A percentile compares a stretch with the other conserved stretches of the same genome.
Evolutionary conservation across 2,113 vertebrate genomes (phyloP).

Genomic region (Salvelinus sp.): DNA sequence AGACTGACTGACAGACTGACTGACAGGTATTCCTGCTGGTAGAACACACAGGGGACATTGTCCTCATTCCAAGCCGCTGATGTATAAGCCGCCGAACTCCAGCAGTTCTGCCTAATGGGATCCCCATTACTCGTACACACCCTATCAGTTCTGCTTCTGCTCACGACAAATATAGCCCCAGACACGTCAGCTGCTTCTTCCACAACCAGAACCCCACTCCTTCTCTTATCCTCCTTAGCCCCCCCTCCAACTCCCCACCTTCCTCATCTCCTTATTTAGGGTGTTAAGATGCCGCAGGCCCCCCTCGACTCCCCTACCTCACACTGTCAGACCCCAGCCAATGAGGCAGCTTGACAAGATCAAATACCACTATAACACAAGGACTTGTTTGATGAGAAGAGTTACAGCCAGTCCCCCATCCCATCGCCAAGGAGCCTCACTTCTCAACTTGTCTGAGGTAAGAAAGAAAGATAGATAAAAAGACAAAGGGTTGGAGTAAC

Average conservation of each 20-base stretch:
- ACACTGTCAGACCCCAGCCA: constrained; percentile 67
- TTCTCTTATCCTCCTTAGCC: constrained; percentile 4
- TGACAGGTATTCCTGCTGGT: constrained; percentile 21
- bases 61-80: constrained; percentile 62
- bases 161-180: constrained; percentile 85
- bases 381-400: constrained; percentile 64
- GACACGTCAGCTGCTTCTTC: constrained; percentile 73
- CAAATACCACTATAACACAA: constrained; percentile 85
- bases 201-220: constrained; percentile 73
- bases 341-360: constrained; percentile 78
- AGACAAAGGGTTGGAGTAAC: neutral
- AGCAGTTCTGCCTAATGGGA: neutral
- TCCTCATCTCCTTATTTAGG: constrained; percentile 74
- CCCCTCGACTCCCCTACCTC: constrained; percentile 20
- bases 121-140: constrained; percentile 23
- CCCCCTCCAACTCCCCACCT: constrained; percentile 28
- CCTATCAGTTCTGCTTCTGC: constrained; percentile 59
- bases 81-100: constrained; percentile 43
- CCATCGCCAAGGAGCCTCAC: constrained; percentile 66
- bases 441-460: constrained; percentile 77
- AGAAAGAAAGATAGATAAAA: constrained; percentile 41
- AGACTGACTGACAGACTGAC: neutral
- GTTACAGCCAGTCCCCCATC: constrained; percentile 61
- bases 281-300: constrained; percentile 64
- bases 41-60: constrained; percentile 51